phyloP scores from a whole-genome alignment of 2,113 vertebrate genomes.

The Irena cyanogastra region DNA sequence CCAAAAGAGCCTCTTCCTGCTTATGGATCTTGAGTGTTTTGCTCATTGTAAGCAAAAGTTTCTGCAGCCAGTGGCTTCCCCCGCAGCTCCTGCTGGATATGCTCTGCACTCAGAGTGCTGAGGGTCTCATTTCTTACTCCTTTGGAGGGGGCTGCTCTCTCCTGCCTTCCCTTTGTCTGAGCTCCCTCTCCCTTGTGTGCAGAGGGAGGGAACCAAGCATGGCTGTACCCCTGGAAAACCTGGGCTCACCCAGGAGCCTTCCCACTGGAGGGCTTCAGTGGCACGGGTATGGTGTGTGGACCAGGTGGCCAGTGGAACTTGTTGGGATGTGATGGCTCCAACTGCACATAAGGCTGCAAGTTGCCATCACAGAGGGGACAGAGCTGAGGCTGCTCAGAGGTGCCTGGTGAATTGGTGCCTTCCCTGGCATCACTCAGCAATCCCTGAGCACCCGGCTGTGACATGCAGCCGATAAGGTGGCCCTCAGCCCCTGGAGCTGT shows the following conservation, averaged over 20 bases:
- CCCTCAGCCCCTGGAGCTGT: background rate
- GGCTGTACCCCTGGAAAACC: background rate
- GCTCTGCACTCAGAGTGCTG: rapidly evolving
- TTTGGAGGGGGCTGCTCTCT: background rate
- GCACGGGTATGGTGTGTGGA: background rate
- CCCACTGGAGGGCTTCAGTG: background rate
- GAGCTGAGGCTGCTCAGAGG: background rate
- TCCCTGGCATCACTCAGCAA: background rate
- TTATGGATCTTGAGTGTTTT: background rate
- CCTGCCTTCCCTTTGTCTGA: background rate
- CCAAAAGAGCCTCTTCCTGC: constrained; percentile 2
- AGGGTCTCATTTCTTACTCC: background rate
- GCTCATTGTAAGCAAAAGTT: background rate
- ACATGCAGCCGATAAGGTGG: background rate
- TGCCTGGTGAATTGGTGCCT: background rate
- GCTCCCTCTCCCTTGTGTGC: background rate
- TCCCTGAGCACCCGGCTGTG: background rate
- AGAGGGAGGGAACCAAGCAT: background rate
- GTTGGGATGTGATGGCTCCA: constrained; percentile 65
- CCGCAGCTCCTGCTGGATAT: background rate
- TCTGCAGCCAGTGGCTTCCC: background rate
- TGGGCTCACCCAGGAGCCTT: background rate
- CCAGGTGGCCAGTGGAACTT: constrained; percentile 46
- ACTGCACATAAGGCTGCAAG: constrained; percentile 66
- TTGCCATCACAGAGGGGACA: constrained; percentile 63